Percentiles rank a stretch among this genome's conserved stretches.
Evolutionary conservation across 1,140 invertebrate genomes (phyloP).

Genomic region (Bombus confusus): DNA sequence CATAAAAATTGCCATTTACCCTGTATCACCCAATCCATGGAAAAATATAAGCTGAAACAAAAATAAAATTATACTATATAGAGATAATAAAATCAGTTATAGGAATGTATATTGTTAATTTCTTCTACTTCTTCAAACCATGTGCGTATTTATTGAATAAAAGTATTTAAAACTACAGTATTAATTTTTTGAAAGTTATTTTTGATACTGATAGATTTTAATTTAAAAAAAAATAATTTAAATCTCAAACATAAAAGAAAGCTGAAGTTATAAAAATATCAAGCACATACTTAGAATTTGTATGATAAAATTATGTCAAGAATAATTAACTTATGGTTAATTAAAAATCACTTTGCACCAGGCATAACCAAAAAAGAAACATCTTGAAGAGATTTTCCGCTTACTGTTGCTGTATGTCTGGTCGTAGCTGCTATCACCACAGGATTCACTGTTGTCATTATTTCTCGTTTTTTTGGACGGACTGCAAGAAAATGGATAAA

Average conservation of each 20-base stretch:
- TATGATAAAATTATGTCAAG: background rate
- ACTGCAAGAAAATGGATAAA: slow-evolving; percentile 60
- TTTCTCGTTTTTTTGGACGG: slow-evolving; percentile 61
- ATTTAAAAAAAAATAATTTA: background rate
- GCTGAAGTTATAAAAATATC: background rate
- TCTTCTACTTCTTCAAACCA: background rate
- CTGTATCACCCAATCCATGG: slow-evolving; percentile 84
- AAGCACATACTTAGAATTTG: background rate
- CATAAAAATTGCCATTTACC: slow-evolving; percentile 73
- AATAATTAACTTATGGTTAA: slow-evolving; percentile 60
- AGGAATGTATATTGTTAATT: background rate
- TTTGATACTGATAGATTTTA: background rate
- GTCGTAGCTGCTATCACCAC: slow-evolving; percentile 89
- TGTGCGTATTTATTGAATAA: background rate
- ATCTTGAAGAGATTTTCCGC: slow-evolving; percentile 61
- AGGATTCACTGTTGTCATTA: slow-evolving; percentile 84
- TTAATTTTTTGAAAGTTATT: background rate
- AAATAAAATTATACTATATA: background rate
- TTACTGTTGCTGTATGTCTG: slow-evolving; percentile 91
- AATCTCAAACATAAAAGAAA: background rate
- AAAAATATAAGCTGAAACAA: slow-evolving; percentile 83
- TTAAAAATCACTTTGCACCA: slow-evolving; percentile 39
- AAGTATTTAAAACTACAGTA: background rate
- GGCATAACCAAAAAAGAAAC: slow-evolving; percentile 56
- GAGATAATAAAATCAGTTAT: background rate